Evolutionary conservation across 2,113 vertebrate species (phyloP), one percentile per base, ranked within the genome.

Genomic region (Syngnathus floridae): DNA sequence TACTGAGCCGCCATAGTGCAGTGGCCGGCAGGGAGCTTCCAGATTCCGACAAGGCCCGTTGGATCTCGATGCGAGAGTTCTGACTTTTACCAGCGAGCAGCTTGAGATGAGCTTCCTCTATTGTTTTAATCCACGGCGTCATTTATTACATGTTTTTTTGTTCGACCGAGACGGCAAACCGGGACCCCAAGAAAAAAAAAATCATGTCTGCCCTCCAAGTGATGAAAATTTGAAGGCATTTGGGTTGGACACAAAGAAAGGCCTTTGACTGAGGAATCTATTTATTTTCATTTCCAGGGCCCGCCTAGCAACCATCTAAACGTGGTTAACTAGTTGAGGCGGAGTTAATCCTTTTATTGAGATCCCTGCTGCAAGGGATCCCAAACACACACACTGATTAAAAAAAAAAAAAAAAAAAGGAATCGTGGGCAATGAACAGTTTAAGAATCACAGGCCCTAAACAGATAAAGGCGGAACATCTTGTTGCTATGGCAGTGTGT

Each of bases 311-410:
- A 43, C 85, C 88, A 76, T 90, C 73, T 86, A 85, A 90, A 87
- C 80, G 80, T 90, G 87, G 88, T 90, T 90, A 90, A 90, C 90
- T 91, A 90, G 89, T 90, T 71, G 83, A 90, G 90, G 89, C 88
- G 88, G 85, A 87, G 86, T 88, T 91, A 92, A 92, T 92, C 91
- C 90, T 84, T 90, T 92, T 90, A 92, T 91, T 85, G 79, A 87
- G 90, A 90, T 90, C 89, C 90, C 89, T 88, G 90, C 91, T 92
- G 88, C 88, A 90, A 90, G 91, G 89, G 86, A 91, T 89, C 88
- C 87, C 82, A 89, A 91, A 91, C 87, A 61, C 59, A 88, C 87
- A 88, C 82, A 81, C 86, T 88, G 90, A 92, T 90, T 90, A 90
- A 90, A 90, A 91, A 90, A 86, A 85, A 85, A 85, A 90, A 90